Conservation (phyloP, 2,113 vertebrate genomes). For the Apistogramma diplotaenia region DNA sequence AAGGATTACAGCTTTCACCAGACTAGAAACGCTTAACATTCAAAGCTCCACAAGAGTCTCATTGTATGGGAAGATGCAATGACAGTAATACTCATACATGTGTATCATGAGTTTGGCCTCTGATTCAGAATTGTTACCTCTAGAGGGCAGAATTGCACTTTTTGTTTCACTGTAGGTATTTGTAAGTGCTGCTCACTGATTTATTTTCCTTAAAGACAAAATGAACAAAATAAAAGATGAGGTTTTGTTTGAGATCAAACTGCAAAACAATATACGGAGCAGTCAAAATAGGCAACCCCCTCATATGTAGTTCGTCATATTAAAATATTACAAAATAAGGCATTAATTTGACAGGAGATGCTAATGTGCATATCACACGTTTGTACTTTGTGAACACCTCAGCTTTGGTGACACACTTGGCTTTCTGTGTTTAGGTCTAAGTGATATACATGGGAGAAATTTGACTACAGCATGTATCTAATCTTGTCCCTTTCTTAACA, state of each 20-base stretch:
- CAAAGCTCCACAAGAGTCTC: no score
- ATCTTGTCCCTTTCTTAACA: conserved; percentile 4
- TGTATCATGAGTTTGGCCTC: neutral
- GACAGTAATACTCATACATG: neutral
- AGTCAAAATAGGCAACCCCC: neutral
- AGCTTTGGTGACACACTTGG: no score
- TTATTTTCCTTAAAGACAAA: neutral
- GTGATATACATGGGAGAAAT: neutral
- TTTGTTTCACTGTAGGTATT: neutral
- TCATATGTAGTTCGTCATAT: neutral
- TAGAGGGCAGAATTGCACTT: neutral
- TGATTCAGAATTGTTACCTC: neutral
- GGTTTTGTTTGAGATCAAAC: neutral
- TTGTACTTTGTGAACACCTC: neutral
- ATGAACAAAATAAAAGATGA: neutral
- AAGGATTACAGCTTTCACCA: no score
- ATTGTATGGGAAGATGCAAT: no score
- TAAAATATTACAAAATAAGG: neutral
- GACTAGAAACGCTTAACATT: no score
- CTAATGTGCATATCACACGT: neutral
- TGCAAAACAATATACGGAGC: neutral
- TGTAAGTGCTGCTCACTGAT: neutral
- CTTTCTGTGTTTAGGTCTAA: neutral
- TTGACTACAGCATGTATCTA: neutral
- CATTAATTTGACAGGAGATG: neutral